Conservation (phyloP, 1,140 invertebrate genomes). For the Drosophila suzukii region DNA sequence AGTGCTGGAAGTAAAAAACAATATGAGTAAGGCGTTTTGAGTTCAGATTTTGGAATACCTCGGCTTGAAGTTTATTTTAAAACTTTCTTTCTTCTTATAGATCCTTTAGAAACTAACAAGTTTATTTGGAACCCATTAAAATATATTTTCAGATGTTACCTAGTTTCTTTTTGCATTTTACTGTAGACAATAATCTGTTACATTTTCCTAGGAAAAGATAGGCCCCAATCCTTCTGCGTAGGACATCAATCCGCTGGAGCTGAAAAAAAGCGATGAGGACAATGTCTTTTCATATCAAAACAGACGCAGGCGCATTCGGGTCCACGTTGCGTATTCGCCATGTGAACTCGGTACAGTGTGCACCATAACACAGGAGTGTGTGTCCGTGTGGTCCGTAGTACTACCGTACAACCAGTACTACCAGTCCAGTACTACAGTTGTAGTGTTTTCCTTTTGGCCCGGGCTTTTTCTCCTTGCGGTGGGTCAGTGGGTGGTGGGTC, state of each 20-base stretch:
- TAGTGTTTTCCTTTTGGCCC: neutral
- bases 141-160: too few species aligned
- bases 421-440: constrained; percentile 9
- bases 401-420: constrained; percentile 23
- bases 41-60: neutral
- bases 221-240: neutral
- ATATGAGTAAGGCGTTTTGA: neutral
- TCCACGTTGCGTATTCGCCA: constrained; percentile 41
- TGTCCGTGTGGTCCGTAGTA: constrained; percentile 30
- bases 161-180: too few species aligned
- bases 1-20: neutral
- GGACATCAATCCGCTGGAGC: neutral
- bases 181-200: too few species aligned
- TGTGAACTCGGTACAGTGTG: constrained; percentile 5
- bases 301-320: constrained; percentile 44
- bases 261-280: constrained; percentile 21
- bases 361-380: neutral
- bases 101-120: too few species aligned
- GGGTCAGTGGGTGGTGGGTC: constrained; percentile 7
- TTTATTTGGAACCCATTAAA: too few species aligned
- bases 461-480: neutral
- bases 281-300: constrained; percentile 50
- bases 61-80: too few species aligned
- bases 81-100: too few species aligned
- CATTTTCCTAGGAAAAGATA: neutral